phyloP scores from a whole-genome alignment of 2,113 vertebrate species.

The Phrynocephalus versicolor region DNA sequence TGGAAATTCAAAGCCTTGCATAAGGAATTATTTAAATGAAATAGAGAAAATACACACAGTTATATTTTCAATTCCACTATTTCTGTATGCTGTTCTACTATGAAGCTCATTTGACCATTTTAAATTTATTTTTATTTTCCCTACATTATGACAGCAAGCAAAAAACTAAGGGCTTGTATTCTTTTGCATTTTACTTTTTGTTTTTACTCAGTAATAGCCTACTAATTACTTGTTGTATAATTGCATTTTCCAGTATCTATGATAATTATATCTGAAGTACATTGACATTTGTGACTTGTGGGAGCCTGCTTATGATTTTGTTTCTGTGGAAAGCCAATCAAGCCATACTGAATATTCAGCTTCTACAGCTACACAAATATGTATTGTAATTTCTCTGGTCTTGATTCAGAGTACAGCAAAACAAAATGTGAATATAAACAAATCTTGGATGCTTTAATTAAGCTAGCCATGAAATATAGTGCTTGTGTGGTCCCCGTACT shows the following conservation, averaged over 20 bases:
- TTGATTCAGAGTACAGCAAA: constrained; percentile 9
- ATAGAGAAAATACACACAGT: not conserved
- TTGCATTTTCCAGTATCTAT: constrained; percentile 20
- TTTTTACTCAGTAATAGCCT: constrained; percentile 4
- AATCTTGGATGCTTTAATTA: not conserved
- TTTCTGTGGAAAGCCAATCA: not conserved
- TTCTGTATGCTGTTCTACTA: not conserved
- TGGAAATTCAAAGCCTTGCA: not conserved
- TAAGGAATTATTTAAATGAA: not conserved
- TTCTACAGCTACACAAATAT: not conserved
- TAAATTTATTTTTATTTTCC: not conserved
- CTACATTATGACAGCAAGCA: not conserved
- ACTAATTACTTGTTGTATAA: constrained; percentile 22
- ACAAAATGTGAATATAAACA: constrained; percentile 13
- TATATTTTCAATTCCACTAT: not conserved
- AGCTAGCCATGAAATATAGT: not conserved
- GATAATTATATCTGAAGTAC: constrained; percentile 29
- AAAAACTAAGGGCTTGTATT: not conserved
- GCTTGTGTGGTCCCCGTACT: not conserved
- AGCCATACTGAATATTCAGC: constrained; percentile 14
- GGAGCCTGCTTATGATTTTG: not conserved
- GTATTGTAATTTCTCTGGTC: not conserved
- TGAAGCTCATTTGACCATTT: not conserved
- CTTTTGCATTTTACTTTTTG: not conserved
- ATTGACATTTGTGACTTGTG: constrained; percentile 11